These are phyloP conservation scores for Eublepharis macularius DNA, from an alignment of 2,113 vertebrate genomes.

Conservation along the genomic window DNA sequence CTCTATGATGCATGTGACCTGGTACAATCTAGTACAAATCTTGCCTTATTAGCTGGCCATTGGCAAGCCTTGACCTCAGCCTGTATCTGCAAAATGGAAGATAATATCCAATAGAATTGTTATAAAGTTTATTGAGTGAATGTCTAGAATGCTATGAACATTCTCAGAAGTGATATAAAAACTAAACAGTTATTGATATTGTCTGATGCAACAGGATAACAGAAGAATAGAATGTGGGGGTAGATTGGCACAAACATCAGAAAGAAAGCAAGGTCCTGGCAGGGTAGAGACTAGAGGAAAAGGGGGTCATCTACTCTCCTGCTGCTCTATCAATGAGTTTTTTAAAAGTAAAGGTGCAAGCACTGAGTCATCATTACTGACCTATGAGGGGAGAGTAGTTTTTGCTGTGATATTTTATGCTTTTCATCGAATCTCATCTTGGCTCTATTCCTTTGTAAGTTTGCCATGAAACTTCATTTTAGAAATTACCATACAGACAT, in stretches of 20 bases:
- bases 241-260: not conserved
- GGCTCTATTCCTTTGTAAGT: not conserved
- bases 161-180: not conserved
- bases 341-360: too few relatives aligned
- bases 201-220: not conserved
- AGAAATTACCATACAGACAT: not conserved
- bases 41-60: too few relatives aligned
- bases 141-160: not conserved
- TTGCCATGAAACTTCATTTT: not conserved
- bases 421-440: not conserved
- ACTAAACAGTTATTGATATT: not conserved
- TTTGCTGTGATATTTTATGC: not conserved
- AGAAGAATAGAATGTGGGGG: not conserved
- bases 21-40: not conserved
- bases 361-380: too few relatives aligned
- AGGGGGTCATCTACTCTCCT: not conserved
- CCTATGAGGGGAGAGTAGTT: too few relatives aligned
- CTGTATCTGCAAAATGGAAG: not conserved
- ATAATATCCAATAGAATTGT: not conserved
- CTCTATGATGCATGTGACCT: not conserved
- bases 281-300: not conserved
- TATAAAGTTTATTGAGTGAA: not conserved
- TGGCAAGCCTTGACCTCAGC: not conserved
- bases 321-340: not conserved
- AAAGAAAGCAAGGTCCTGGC: not conserved